Conservation (phyloP, 2,888 invertebrate genomes). For the Chymomyza procnemis region DNA sequence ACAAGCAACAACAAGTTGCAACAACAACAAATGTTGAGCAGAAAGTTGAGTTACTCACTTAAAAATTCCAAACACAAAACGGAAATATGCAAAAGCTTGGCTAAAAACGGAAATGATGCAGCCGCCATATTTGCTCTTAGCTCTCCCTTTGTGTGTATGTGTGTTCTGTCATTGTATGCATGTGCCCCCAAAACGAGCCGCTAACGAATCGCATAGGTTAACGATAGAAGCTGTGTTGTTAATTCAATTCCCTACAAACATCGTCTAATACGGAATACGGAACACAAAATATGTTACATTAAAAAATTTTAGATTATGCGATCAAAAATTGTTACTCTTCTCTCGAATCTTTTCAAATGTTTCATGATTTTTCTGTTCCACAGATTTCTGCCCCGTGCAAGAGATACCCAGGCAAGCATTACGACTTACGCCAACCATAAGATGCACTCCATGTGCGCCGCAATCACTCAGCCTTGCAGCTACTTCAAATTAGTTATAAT, state of each 20-base stretch:
- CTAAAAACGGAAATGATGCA: conserved; percentile 69
- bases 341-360: too few relatives aligned
- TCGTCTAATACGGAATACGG: too few relatives aligned
- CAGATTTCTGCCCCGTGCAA: too few relatives aligned
- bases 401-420: not conserved
- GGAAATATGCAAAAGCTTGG: conserved; percentile 74
- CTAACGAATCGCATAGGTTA: conserved; percentile 47
- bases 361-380: too few relatives aligned
- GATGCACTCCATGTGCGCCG: not conserved
- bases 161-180: not conserved
- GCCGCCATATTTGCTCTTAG: conserved; percentile 46
- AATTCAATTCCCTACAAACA: too few relatives aligned
- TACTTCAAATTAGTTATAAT: conserved; percentile 69
- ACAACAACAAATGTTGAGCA: conserved; percentile 34
- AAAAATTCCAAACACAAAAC: conserved; percentile 74
- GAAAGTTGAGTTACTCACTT: conserved; percentile 56
- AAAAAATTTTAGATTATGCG: too few relatives aligned
- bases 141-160: conserved; percentile 27
- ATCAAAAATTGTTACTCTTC: too few relatives aligned
- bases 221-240: too few relatives aligned
- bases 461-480: conserved; percentile 8
- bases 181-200: conserved; percentile 22
- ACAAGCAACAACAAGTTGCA: conserved; percentile 26
- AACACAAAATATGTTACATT: too few relatives aligned
- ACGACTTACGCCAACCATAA: not conserved